These are phyloP conservation scores for Puffinus mauretanicus DNA, from an alignment of 2,113 vertebrate species.

Conservation along the genomic window DNA sequence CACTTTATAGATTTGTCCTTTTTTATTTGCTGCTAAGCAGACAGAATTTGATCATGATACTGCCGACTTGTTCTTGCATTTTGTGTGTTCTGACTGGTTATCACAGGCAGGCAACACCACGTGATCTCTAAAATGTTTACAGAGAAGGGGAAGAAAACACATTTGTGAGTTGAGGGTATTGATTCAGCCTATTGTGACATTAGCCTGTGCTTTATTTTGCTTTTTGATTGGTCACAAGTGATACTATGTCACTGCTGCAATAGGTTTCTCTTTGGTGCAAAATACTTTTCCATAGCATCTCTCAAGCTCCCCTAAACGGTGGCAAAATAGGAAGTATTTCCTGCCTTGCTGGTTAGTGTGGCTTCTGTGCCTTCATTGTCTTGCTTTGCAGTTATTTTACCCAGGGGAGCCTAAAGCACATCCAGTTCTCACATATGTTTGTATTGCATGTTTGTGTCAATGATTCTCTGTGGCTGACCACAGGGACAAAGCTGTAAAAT, in stretches of 20 bases:
- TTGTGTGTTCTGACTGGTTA: neutral
- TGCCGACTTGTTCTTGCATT: neutral
- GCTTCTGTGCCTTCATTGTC: neutral
- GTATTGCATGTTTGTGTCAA: neutral
- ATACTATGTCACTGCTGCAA: neutral
- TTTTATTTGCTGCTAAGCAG: neutral
- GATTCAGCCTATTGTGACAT: neutral
- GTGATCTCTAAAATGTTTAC: neutral
- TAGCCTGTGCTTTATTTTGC: neutral
- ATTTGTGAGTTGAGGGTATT: neutral
- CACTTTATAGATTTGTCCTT: neutral
- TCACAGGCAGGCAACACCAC: neutral
- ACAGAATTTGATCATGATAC: neutral
- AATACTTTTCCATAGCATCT: neutral
- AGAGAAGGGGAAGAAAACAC: accelerated
- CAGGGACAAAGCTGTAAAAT: neutral
- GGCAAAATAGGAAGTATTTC: neutral
- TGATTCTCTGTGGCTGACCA: neutral
- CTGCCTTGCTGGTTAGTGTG: neutral
- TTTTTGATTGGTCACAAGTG: neutral
- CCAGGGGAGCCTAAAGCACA: neutral
- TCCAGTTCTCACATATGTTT: neutral
- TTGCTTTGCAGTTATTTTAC: neutral
- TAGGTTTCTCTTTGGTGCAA: neutral
- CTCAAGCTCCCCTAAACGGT: neutral